A percentile compares a stretch with the other conserved stretches of the same genome.
Evolutionary conservation across 2,797 vertebrate species (phyloP).

Genomic region (Pteronotus mesoamericanus): DNA sequence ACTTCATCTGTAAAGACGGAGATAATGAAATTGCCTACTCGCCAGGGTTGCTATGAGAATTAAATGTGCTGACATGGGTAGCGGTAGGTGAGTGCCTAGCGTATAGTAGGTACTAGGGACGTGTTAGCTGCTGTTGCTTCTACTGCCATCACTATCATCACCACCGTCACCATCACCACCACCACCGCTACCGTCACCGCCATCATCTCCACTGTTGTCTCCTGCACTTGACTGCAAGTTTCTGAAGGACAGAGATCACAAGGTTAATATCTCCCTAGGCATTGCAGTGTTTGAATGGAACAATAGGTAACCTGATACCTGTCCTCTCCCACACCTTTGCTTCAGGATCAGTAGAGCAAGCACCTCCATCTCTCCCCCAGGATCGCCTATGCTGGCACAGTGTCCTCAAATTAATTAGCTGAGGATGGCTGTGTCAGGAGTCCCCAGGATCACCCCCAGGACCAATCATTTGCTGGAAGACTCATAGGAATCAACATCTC

Average conservation of each 20-base stretch:
- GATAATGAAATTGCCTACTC: background rate
- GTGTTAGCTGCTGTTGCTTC: fast-evolving
- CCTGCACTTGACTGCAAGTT: background rate
- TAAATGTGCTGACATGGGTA: background rate
- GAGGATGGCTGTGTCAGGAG: background rate
- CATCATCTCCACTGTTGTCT: background rate
- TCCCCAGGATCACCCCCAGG: background rate
- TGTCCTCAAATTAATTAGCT: background rate
- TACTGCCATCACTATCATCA: fast-evolving
- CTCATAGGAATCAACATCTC: background rate
- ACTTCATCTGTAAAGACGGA: background rate
- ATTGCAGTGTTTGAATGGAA: too few species aligned
- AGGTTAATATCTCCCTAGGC: background rate
- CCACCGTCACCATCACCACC: background rate
- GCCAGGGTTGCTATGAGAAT: background rate
- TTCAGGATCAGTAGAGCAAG: background rate
- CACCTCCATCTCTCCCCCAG: fast-evolving
- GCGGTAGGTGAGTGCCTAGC: too few species aligned
- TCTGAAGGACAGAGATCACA: background rate
- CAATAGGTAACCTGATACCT: background rate
- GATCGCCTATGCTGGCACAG: background rate
- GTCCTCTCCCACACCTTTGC: background rate
- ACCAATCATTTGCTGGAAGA: background rate
- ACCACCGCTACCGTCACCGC: fast-evolving
- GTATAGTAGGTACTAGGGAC: fast-evolving